phyloP scores from a whole-genome alignment of 2,888 invertebrate genomes.

The Drosophila infuscata region DNA sequence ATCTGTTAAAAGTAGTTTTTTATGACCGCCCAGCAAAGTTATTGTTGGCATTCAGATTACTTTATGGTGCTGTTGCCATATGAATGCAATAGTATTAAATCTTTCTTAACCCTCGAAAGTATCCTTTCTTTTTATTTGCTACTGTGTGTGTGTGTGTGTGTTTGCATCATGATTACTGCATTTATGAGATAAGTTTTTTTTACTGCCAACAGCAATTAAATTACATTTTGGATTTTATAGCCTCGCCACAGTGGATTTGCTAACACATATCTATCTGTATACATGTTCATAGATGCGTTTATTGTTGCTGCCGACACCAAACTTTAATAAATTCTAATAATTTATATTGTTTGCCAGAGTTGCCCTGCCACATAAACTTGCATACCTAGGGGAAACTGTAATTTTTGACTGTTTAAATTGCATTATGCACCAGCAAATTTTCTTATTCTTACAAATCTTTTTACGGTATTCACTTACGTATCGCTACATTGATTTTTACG shows the following conservation, averaged over 20 bases:
- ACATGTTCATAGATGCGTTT: neutral
- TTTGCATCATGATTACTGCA: conserved; percentile 56
- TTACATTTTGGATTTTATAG: conserved; percentile 74
- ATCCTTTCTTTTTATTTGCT: neutral
- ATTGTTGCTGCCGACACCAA: conserved; percentile 43
- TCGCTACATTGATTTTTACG: neutral
- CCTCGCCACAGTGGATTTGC: too few relatives aligned
- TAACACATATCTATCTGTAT: neutral
- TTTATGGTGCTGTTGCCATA: conserved; percentile 2
- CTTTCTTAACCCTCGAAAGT: neutral
- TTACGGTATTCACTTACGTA: neutral
- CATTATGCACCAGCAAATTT: neutral
- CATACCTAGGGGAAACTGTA: neutral
- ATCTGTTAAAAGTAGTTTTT: neutral
- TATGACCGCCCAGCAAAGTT: neutral
- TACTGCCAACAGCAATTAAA: conserved; percentile 70
- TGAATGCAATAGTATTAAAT: neutral
- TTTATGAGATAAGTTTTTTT: conserved; percentile 73
- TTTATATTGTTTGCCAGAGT: conserved; percentile 62
- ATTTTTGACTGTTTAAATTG: neutral
- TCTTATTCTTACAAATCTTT: neutral
- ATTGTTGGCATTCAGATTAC: neutral
- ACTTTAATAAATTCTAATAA: conserved; percentile 72
- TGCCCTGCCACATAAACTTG: conserved; percentile 12
- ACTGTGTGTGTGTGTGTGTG: conserved; percentile 19